Evolutionary conservation across 1,140 invertebrate genomes (phyloP), one percentile per base, ranked within the genome.

Genomic region (Microvelia longipes): DNA sequence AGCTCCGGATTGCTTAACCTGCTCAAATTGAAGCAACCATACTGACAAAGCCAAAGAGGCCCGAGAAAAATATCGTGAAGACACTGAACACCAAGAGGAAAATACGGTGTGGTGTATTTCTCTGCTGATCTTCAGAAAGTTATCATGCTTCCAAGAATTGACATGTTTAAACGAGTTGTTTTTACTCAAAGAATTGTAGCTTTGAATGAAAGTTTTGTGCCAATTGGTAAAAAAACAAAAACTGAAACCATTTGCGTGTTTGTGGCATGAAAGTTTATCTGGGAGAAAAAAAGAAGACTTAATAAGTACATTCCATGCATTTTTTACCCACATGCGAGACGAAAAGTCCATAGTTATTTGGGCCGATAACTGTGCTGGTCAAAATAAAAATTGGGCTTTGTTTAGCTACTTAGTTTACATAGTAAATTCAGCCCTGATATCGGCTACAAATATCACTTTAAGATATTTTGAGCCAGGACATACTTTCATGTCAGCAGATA

Each of bases 401-500:
- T 71, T 69, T 24, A 50, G 61, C 1, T 73, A 65, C 28, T 69
- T 73, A 25, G 68, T 74, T 28, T 11, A 65, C 29, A 65, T 71
- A 11, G 68, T 73, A 24, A 73, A 73, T 29, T 72, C 65, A 11
- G 30, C 69, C 30, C 64, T 64, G 27, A 67, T 69, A 81, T 25
- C 78, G 78, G 68, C 66, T 35, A 28, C 74, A 13, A 65, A 28
- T 25, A 71, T 74, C 26, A 63, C 68, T 15, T 13, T 73, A 27
- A 71, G 62, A 30, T 77, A 75, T 71, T 77, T 77, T 72, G 72
- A 76, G 62, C 69, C 75, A 0, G 73, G 73, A 1, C 73, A 77
- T 50, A 75, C 76, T 19, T 76, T 77, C 69, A 77, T 77, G 75
- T 72, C 71, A 27, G 76, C 76, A 13, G 77, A 78, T 68, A 68